Percentiles rank a stretch among this genome's conserved stretches.
Conservation (phyloP, 2,113 vertebrate species). For the Calidris pygmaea region DNA sequence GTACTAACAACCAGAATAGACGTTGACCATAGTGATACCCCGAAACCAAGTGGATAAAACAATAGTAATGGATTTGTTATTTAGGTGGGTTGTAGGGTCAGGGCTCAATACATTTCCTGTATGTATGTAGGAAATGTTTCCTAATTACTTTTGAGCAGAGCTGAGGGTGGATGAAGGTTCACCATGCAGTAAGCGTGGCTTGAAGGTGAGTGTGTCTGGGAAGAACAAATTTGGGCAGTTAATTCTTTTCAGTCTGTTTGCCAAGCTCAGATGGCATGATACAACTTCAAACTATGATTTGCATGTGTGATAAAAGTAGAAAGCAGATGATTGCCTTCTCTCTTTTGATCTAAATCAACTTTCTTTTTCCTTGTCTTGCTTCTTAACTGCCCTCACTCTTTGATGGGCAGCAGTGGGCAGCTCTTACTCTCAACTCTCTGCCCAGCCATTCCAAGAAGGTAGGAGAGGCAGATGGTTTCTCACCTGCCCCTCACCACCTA, state of each 20-base stretch:
- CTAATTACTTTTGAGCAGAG: background rate
- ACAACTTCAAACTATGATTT: background rate
- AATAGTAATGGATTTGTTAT: background rate
- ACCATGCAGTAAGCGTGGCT: background rate
- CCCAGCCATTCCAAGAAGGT: background rate
- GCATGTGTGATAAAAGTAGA: background rate
- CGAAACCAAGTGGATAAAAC: background rate
- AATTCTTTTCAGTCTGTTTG: background rate
- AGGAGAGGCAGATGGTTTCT: background rate
- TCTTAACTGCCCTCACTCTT: background rate
- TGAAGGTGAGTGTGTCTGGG: background rate
- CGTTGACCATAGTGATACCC: background rate
- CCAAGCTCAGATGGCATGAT: background rate
- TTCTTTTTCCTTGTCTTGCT: background rate
- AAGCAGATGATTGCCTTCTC: background rate
- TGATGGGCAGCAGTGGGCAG: background rate
- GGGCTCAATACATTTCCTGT: background rate
- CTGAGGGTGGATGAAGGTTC: background rate
- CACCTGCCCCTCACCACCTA: background rate
- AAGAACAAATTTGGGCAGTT: background rate
- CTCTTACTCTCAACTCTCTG: background rate
- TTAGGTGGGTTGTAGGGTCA: background rate
- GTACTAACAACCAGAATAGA: background rate
- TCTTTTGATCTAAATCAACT: background rate
- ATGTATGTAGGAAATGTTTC: background rate